These are phyloP conservation scores for Myotis brandtii DNA, from an alignment of 2,113 vertebrate species.

Conservation along the genomic window DNA sequence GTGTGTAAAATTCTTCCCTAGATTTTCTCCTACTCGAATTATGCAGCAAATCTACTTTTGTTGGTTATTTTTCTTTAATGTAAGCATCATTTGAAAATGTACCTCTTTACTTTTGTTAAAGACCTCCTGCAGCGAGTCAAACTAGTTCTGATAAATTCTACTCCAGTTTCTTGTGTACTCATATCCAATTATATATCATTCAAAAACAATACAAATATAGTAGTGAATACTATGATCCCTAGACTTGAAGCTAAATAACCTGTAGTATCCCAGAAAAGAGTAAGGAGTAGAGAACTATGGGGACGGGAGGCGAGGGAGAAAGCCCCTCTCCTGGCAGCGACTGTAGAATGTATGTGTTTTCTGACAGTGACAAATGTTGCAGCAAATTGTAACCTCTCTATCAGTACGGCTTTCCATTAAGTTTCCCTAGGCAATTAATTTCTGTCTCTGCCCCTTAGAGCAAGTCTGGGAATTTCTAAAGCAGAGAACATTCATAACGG, in stretches of 20 bases:
- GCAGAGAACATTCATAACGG: not conserved
- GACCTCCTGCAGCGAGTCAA: not conserved
- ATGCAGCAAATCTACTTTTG: not conserved
- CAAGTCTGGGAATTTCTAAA: not conserved
- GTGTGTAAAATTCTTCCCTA: not conserved
- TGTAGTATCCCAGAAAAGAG: not conserved
- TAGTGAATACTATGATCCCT: not conserved
- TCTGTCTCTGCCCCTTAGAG: not conserved
- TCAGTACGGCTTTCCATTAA: conserved; percentile 47
- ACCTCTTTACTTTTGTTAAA: not conserved
- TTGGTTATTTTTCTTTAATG: not conserved
- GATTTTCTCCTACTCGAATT: not conserved
- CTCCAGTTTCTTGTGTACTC: not conserved
- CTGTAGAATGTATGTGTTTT: not conserved
- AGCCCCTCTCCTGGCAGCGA: not conserved
- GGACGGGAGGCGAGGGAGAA: rapidly evolving
- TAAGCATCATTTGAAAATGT: not conserved
- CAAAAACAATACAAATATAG: conserved; percentile 13
- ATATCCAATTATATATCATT: not conserved
- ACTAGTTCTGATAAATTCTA: not conserved
- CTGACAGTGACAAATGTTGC: conserved; percentile 25
- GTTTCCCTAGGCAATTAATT: conserved; percentile 60
- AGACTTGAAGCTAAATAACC: not conserved
- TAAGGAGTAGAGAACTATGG: not conserved
- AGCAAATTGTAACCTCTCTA: conserved; percentile 34